phyloP scores from a whole-genome alignment of 2,113 vertebrate genomes.

The Sigmodon hispidus region DNA sequence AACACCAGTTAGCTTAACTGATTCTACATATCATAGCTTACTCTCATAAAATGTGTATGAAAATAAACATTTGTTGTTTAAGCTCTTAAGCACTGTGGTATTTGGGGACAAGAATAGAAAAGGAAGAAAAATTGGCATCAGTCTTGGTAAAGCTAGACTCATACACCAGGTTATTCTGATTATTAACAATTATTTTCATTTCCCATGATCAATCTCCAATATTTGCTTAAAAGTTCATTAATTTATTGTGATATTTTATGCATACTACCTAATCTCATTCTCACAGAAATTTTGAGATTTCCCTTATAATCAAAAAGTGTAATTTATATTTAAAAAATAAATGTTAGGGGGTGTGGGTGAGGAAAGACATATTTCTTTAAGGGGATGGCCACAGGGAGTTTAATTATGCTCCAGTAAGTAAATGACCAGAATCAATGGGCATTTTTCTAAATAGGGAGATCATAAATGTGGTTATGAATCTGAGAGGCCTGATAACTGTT shows the following conservation, averaged over 20 bases:
- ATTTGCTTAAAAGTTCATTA: conserved; percentile 25
- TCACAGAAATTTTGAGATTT: conserved; percentile 2
- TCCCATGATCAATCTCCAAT: not conserved
- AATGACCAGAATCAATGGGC: too few relatives aligned
- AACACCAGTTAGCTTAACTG: not conserved
- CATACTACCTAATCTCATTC: not conserved
- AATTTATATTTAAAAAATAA: conserved; percentile 39
- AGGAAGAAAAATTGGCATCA: not conserved
- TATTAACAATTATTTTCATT: not conserved
- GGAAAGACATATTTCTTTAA: too few relatives aligned
- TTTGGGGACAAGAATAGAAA: not conserved
- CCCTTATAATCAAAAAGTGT: conserved; percentile 11
- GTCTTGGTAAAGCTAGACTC: not conserved
- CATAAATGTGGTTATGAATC: too few relatives aligned
- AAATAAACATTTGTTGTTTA: conserved; percentile 5
- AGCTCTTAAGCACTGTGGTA: not conserved
- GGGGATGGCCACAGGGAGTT: too few relatives aligned
- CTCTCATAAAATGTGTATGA: not conserved
- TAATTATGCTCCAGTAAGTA: too few relatives aligned
- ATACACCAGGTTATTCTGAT: not conserved
- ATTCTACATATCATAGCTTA: not conserved
- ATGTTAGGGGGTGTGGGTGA: not conserved
- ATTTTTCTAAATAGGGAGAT: too few relatives aligned
- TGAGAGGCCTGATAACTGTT: too few relatives aligned
- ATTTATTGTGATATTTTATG: not conserved